Base-by-base conservation (phyloP, 2,797 vertebrate species). In the Margarornis squamiger region DNA sequence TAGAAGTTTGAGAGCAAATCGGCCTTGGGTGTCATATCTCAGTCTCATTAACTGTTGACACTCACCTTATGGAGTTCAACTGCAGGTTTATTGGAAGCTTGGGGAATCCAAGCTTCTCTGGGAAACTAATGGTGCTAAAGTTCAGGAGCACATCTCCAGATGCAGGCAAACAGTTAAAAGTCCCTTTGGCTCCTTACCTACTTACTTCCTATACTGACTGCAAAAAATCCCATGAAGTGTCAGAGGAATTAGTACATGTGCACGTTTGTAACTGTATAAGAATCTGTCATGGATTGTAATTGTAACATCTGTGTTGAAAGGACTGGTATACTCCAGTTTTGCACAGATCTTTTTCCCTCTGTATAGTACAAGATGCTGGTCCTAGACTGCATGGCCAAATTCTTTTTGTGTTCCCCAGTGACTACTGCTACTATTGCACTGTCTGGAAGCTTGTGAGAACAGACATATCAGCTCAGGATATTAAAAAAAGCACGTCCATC, bases 391-490 rank as follows among this genome's bases (percentile, higher is more conserved):
- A 2, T 36, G 55, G 14, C 16, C 63, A 79, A 62, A 59, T 70
- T 84, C 39, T 75, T 90, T 91, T 61, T 93, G 67, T 67, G 68
- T 90, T 93, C 9, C 22, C 9, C 30, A 29, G 22, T 78, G 57
- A 92, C 86, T 43, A n/a, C 65, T 59, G 73, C 55, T 90, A 80
- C 75, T 75, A 10, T 29, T 71, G 34, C 82, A 83, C 83, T 84
- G 87, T 93, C 95, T 94, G 73, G 63, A 84, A 86, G 59, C 41
- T 91, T 88, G 58, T 72, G 83, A 88, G 55, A 92, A 51, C 91
- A 94, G 91, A 90, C 77, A 1, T 86, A 92, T 51, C 80, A 63
- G 51, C 43, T 76, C 78, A 95, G 77, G 77, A 73, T 92, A 88
- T 52, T 30, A 62, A 95, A 90, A 94, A 73, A 90, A 45, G 4